These are phyloP conservation scores for Columba guinea DNA, from an alignment of 2,797 vertebrate species.

Conservation along the genomic window DNA sequence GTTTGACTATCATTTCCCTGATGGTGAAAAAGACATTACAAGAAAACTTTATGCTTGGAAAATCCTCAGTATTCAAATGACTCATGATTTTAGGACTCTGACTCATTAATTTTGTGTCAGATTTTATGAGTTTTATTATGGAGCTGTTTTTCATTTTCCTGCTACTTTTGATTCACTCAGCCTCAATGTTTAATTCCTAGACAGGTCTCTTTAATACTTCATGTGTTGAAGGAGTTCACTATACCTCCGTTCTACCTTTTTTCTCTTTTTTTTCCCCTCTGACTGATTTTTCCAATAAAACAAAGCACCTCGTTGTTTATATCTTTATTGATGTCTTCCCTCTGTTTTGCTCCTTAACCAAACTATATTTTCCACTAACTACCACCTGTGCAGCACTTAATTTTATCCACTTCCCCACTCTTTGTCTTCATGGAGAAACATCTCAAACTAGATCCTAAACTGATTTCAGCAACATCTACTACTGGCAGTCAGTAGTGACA, in stretches of 20 bases:
- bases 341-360: not conserved
- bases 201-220: not conserved
- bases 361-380: not conserved
- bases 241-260: not conserved
- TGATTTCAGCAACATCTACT: not conserved
- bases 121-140: not conserved
- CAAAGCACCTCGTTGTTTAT: not conserved
- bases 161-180: not conserved
- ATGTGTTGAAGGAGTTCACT: not conserved
- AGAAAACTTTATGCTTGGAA: not conserved
- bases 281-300: not conserved
- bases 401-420: not conserved
- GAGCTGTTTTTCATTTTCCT: not conserved
- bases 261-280: not conserved
- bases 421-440: not conserved
- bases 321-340: not conserved
- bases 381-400: not conserved
- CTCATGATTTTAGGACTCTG: conserved; percentile 39
- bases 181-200: not conserved
- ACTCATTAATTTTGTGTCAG: conserved; percentile 20
- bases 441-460: not conserved
- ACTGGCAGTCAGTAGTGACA: not conserved
- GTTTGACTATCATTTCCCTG: not conserved
- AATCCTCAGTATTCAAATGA: conserved; percentile 28
- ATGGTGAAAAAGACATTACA: not conserved